Evolutionary conservation across 2,888 invertebrate genomes (phyloP).

Genomic region (Cosmorhoe ocellata): DNA sequence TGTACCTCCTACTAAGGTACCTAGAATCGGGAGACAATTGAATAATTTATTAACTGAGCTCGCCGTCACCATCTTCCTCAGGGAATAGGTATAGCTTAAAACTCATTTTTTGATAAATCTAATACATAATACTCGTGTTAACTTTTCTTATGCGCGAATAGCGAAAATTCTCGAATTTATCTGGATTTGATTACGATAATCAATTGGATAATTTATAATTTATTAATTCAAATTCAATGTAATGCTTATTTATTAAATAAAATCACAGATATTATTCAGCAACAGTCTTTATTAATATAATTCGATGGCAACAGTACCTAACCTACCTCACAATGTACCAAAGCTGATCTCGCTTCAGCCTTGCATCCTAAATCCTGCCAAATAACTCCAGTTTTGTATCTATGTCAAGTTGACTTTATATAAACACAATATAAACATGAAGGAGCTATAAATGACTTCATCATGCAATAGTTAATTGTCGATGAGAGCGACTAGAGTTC

Average conservation of each 20-base stretch:
- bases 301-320: background rate
- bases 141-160: too few relatives aligned
- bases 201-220: too few relatives aligned
- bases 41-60: slow-evolving; percentile 22
- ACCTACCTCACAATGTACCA: background rate
- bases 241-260: too few relatives aligned
- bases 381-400: slow-evolving; percentile 3
- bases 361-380: slow-evolving; percentile 11
- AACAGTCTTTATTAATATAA: too few relatives aligned
- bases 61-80: background rate
- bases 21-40: slow-evolving; percentile 18
- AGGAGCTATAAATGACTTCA: slow-evolving; percentile 48
- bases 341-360: slow-evolving; percentile 2
- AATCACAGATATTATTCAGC: too few relatives aligned
- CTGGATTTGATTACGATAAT: too few relatives aligned
- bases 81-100: too few relatives aligned
- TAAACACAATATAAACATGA: slow-evolving; percentile 23
- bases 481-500: slow-evolving; percentile 52
- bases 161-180: too few relatives aligned
- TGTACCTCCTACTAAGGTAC: too few relatives aligned
- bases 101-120: too few relatives aligned
- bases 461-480: slow-evolving; percentile 50
- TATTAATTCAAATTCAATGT: too few relatives aligned
- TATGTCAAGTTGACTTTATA: slow-evolving; percentile 25
- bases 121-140: too few relatives aligned